phyloP scores from a whole-genome alignment of 2,888 invertebrate genomes.

The Chelonus formosanus region DNA sequence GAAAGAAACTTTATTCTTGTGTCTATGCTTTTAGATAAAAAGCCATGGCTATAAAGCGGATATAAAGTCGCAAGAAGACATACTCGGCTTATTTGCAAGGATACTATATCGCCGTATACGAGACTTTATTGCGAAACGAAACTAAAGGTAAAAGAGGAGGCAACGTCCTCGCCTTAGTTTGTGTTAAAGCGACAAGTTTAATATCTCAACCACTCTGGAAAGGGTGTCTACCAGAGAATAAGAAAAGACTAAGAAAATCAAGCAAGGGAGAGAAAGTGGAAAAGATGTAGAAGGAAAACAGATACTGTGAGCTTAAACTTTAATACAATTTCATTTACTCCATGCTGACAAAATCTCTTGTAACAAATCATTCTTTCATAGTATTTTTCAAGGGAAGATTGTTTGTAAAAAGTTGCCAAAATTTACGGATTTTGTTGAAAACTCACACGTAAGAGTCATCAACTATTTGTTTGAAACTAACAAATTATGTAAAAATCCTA shows the following conservation, averaged over 20 bases:
- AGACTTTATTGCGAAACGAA: slow-evolving; percentile 31
- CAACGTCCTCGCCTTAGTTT: slow-evolving; percentile 57
- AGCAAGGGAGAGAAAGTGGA: slow-evolving; percentile 2
- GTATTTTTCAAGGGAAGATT: no score
- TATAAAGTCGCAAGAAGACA: slow-evolving; percentile 25
- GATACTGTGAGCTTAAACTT: slow-evolving; percentile 60
- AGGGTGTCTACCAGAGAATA: slow-evolving; percentile 40
- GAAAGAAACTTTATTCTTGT: slow-evolving; percentile 8
- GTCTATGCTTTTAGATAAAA: slow-evolving; percentile 13
- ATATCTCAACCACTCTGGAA: slow-evolving; percentile 50
- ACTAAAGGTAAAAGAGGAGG: slow-evolving; percentile 17
- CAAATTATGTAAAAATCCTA: no score
- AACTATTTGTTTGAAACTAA: no score
- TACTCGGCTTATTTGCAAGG: slow-evolving; percentile 19
- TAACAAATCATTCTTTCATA: background rate
- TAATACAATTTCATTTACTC: slow-evolving; percentile 65
- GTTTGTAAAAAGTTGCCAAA: no score
- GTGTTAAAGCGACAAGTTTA: slow-evolving; percentile 64
- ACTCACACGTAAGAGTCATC: no score
- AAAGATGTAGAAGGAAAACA: slow-evolving; percentile 13
- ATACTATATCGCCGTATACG: slow-evolving; percentile 15
- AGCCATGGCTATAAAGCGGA: slow-evolving; percentile 10
- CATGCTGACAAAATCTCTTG: slow-evolving; percentile 61
- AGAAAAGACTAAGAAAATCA: slow-evolving; percentile 8
- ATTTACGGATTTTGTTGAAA: no score